Conservation (phyloP, 2,888 invertebrate genomes). For the Heliconius aoede region DNA sequence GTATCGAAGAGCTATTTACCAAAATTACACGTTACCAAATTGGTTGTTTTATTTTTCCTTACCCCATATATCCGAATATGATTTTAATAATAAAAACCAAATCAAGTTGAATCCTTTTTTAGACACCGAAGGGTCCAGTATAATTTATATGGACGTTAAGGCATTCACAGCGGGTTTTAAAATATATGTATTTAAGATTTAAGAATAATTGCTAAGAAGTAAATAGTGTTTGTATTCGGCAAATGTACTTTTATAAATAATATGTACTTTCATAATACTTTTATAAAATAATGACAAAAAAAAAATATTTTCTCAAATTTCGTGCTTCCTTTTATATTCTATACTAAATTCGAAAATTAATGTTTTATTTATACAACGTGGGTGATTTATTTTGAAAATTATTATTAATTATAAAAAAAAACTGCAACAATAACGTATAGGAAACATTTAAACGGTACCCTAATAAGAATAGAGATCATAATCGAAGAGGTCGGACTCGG, state of each 20-base stretch:
- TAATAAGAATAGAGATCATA: conserved; percentile 80
- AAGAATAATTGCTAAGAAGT: background rate
- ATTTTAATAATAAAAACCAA: conserved; percentile 64
- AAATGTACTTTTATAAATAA: background rate
- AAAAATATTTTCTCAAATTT: background rate
- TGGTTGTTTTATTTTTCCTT: conserved; percentile 78
- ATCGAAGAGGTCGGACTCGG: conserved; percentile 74
- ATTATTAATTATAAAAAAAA: background rate
- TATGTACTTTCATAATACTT: too few species aligned
- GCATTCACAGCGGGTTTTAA: background rate
- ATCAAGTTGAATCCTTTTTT: conserved; percentile 40
- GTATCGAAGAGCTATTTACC: conserved; percentile 80
- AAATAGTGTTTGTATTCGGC: background rate
- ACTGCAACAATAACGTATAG: background rate
- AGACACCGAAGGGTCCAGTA: conserved; percentile 44
- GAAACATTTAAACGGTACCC: conserved; percentile 55
- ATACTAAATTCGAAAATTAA: background rate
- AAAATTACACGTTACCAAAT: conserved; percentile 79
- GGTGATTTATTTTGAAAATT: too few species aligned
- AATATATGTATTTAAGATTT: background rate
- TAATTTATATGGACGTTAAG: background rate
- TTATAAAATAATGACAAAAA: background rate
- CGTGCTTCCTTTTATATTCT: too few species aligned
- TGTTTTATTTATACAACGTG: background rate
- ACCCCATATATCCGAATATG: conserved; percentile 74